A percentile compares a stretch with the other conserved stretches of the same genome.
Conservation (phyloP, 2,113 vertebrate species). For the Callaeas wilsoni region DNA sequence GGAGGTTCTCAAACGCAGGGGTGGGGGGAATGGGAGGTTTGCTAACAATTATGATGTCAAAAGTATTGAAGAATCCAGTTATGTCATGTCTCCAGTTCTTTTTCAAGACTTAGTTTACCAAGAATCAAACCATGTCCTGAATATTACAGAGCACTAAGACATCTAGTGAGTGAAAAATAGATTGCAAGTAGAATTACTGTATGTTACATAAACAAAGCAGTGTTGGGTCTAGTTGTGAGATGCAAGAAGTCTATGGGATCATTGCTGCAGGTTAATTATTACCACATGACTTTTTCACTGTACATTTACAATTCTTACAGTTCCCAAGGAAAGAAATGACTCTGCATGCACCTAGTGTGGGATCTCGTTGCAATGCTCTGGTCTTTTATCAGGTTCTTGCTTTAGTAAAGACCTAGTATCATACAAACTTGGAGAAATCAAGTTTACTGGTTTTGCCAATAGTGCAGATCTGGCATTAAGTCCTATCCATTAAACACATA, state of each 20-base stretch:
- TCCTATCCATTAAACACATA: neutral
- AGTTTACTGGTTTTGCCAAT: neutral
- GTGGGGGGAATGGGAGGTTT: too few relatives aligned
- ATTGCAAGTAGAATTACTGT: neutral
- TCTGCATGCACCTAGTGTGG: neutral
- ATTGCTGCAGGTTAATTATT: neutral
- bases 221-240: neutral
- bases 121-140: neutral
- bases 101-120: neutral
- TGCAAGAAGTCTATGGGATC: neutral
- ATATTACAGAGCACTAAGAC: neutral
- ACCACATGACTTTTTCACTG: neutral
- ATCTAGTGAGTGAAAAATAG: neutral
- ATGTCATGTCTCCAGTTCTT: neutral
- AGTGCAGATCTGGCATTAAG: neutral
- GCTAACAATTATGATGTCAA: neutral
- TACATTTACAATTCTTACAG: neutral
- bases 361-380: neutral
- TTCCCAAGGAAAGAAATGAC: neutral
- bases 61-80: neutral
- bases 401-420: neutral
- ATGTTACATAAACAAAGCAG: neutral
- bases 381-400: neutral
- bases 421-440: neutral
- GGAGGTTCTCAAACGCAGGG: neutral